These are phyloP conservation scores for Caprella mutica DNA, from an alignment of 2,888 invertebrate species.

Conservation along the genomic window DNA sequence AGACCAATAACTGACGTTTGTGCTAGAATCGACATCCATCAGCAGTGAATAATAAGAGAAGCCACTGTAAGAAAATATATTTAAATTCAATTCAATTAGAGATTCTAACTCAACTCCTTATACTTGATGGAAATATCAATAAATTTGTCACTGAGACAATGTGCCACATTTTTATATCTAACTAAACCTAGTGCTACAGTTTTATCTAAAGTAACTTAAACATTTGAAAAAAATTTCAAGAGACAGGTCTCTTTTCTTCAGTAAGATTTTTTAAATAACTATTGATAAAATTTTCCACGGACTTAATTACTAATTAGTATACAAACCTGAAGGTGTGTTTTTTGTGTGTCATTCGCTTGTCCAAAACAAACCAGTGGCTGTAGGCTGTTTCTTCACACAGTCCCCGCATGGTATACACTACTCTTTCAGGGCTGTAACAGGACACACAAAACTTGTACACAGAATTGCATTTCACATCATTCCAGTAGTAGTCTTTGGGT, in stretches of 20 bases:
- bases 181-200: no score
- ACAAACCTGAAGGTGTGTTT: conserved; percentile 1
- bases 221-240: no score
- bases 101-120: no score
- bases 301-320: no score
- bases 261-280: no score
- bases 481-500: conserved; percentile 8
- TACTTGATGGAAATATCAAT: no score
- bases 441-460: conserved; percentile 1
- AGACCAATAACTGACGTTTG: background rate
- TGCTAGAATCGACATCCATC: background rate
- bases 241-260: no score
- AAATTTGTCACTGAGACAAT: no score
- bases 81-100: no score
- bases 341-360: background rate
- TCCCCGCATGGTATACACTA: background rate
- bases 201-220: no score
- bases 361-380: background rate
- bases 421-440: background rate
- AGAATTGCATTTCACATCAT: background rate
- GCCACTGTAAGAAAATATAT: background rate
- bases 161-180: no score
- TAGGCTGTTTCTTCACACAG: background rate
- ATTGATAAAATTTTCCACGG: no score
- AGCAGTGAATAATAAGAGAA: background rate